A percentile compares a stretch with the other conserved stretches of the same genome.
phyloP scores from a whole-genome alignment of 2,113 vertebrate genomes.

The Chamaea fasciata region DNA sequence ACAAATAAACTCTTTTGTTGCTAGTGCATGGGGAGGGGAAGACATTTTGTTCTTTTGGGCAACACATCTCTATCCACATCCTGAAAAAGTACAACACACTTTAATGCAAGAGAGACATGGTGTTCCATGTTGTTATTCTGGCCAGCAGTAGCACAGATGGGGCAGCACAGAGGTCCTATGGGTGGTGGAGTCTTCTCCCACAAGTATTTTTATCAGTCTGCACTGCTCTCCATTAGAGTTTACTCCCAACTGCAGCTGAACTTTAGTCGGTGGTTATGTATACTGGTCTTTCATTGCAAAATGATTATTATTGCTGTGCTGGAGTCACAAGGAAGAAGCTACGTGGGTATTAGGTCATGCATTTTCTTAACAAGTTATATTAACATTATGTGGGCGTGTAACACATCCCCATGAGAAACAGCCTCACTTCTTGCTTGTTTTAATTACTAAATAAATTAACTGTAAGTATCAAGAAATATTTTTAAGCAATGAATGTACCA shows the following conservation, averaged over 20 bases:
- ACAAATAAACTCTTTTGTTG: neutral
- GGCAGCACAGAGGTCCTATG: neutral
- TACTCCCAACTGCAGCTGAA: neutral
- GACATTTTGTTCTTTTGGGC: neutral
- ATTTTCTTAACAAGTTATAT: neutral
- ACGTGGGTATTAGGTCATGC: neutral
- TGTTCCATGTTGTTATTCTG: neutral
- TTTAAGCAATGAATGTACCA: neutral
- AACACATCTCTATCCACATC: accelerated
- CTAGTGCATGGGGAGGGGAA: neutral
- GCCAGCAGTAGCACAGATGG: accelerated
- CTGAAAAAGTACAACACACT: neutral
- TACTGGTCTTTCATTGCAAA: neutral
- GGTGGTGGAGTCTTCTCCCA: neutral
- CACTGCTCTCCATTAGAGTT: neutral
- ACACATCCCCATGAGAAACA: neutral
- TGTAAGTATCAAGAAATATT: neutral
- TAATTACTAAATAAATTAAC: constrained; percentile 21
- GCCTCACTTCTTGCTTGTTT: neutral
- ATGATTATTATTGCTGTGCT: neutral
- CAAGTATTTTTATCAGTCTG: neutral
- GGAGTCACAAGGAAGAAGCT: neutral
- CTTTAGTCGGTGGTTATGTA: neutral
- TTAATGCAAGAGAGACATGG: accelerated
- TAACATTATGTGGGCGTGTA: neutral